Percentiles rank a stretch among this genome's conserved stretches.
These are phyloP conservation scores for Isotomurus palustris DNA, from an alignment of 2,888 invertebrate genomes.

Conservation along the genomic window DNA sequence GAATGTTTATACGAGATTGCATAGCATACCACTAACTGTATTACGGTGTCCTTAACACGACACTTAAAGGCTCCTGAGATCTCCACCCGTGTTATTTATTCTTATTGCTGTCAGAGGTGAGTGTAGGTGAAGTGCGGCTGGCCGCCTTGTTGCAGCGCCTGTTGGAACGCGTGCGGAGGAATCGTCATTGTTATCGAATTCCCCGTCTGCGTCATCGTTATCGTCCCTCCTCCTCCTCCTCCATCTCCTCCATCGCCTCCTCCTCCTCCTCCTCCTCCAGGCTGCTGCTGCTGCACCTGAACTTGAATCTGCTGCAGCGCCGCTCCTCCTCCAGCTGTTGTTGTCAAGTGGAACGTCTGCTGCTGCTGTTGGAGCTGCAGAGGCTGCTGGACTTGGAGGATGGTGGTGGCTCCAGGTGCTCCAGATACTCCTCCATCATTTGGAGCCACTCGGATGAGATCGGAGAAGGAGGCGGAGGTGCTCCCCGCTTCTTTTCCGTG, in stretches of 20 bases:
- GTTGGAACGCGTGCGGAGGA: neutral
- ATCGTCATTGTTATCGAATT: neutral
- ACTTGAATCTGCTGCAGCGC: conserved; percentile 6
- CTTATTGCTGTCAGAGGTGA: no score
- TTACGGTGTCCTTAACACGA: no score
- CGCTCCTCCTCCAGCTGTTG: no score
- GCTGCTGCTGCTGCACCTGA: neutral
- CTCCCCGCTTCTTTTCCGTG: conserved; percentile 17
- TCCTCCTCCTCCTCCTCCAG: no score
- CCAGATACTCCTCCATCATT: neutral
- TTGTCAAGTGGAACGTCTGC: neutral
- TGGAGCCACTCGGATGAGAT: conserved; percentile 8
- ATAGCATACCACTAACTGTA: no score
- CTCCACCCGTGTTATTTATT: no score
- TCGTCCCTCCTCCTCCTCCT: neutral
- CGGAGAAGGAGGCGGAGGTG: conserved; percentile 1
- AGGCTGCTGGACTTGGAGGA: no score
- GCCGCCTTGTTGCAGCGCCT: no score
- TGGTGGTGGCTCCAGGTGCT: neutral
- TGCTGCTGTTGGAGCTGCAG: neutral
- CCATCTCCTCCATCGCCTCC: no score
- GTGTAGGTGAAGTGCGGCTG: conserved; percentile 10
- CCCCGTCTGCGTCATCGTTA: neutral
- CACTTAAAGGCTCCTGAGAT: no score
- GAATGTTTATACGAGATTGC: no score